Percentiles rank a stretch among this genome's conserved stretches.
Evolutionary conservation across 2,113 vertebrate species (phyloP).

Genomic region (Phodopus roborovskii): DNA sequence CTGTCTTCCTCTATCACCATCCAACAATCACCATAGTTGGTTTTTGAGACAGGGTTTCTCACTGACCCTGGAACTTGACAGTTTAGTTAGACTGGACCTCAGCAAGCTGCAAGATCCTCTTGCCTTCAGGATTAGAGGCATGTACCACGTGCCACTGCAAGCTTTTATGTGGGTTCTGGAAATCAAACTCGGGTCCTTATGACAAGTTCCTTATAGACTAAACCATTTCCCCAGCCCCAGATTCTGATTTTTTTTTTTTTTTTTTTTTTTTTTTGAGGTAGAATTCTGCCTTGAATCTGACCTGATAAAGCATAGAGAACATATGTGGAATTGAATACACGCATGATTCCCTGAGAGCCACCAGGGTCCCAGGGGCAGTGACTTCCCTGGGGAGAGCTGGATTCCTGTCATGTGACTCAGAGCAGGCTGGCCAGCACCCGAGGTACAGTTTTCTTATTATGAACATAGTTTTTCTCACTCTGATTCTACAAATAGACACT

Average conservation of each 20-base stretch:
- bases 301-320: not conserved
- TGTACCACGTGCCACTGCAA: no score
- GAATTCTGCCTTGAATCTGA: not conserved
- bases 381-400: not conserved
- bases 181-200: not conserved
- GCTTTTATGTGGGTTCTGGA: not conserved
- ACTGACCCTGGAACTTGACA: not conserved
- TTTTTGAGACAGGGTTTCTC: not conserved
- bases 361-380: not conserved
- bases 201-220: not conserved
- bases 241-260: not conserved
- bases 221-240: not conserved
- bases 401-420: not conserved
- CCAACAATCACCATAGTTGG: not conserved
- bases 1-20: not conserved
- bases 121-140: not conserved
- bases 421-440: not conserved
- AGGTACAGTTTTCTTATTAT: constrained; percentile 32
- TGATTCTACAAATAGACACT: constrained; percentile 68
- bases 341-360: constrained; percentile 15
- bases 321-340: not conserved
- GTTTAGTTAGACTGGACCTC: not conserved
- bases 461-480: constrained; percentile 65
- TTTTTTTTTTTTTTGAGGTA: not conserved
- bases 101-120: not conserved